Evolutionary conservation across 1,140 invertebrate species (phyloP).

Genomic region (Trichonephila clavata): DNA sequence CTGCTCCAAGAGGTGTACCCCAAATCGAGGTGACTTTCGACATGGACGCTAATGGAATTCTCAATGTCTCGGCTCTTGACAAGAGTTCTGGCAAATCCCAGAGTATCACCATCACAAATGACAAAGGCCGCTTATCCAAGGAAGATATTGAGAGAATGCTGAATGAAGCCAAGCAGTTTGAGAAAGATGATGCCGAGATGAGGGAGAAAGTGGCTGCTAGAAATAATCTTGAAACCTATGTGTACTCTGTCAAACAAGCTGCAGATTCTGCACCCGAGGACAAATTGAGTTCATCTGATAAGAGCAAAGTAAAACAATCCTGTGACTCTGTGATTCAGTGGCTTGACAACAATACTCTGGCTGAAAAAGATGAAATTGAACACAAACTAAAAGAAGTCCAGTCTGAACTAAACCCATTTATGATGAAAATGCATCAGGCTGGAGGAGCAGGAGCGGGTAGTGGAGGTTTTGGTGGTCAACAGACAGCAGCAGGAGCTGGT

Average conservation of each 20-base stretch:
- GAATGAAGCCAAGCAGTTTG: constrained; percentile 91
- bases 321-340: constrained; percentile 81
- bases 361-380: constrained; percentile 81
- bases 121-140: constrained; percentile 80
- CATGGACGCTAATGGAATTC: constrained; percentile 99
- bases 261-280: constrained; percentile 76
- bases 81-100: constrained; percentile 94
- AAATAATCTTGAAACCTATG: constrained; percentile 79
- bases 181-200: constrained; percentile 83
- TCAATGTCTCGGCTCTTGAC: constrained; percentile 89
- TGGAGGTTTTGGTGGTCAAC: constrained; percentile 27
- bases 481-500: constrained; percentile 69
- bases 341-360: constrained; percentile 82
- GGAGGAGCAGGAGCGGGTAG: constrained; percentile 81
- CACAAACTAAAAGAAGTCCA: constrained; percentile 78
- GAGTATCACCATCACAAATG: constrained; percentile 85
- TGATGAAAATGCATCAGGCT: constrained; percentile 78
- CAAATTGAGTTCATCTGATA: constrained; percentile 85
- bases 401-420: constrained; percentile 50
- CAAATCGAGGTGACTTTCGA: constrained; percentile 99
- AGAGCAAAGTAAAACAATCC: constrained; percentile 83
- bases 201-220: constrained; percentile 81
- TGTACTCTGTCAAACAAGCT: constrained; percentile 78
- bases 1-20: constrained; percentile 94
- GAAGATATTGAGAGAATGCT: constrained; percentile 82